These are phyloP conservation scores for Latrodectus geometricus DNA, from an alignment of 1,140 invertebrate genomes.

Conservation along the genomic window DNA sequence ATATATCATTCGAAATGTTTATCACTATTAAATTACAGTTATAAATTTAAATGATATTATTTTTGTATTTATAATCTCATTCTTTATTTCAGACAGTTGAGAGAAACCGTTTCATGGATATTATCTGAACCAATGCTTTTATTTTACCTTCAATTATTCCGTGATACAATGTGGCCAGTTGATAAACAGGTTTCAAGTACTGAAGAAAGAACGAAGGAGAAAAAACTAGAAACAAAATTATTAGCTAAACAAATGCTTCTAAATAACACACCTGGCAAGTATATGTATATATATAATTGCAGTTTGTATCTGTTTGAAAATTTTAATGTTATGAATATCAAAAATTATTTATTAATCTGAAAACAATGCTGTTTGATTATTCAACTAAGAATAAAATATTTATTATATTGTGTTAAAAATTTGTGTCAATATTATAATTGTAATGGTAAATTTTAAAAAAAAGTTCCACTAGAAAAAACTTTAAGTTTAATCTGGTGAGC, in stretches of 20 bases:
- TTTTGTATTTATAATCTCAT: background rate
- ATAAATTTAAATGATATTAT: too few species aligned
- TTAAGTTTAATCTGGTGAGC: too few species aligned
- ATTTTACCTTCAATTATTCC: conserved; percentile 84
- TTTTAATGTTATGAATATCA: too few species aligned
- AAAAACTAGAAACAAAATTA: conserved; percentile 75
- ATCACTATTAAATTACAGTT: too few species aligned
- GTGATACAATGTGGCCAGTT: conserved; percentile 89
- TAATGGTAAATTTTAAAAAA: too few species aligned
- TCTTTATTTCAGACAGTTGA: conserved; percentile 78
- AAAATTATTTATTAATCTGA: background rate
- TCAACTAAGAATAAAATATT: background rate
- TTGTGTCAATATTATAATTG: too few species aligned
- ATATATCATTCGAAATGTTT: too few species aligned
- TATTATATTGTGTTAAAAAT: too few species aligned
- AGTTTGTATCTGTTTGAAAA: background rate
- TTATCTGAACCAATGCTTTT: conserved; percentile 91
- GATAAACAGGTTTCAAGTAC: conserved; percentile 76
- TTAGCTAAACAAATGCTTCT: conserved; percentile 69
- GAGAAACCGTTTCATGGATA: conserved; percentile 86
- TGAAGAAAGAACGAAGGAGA: conserved; percentile 67
- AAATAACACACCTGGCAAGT: conserved; percentile 68
- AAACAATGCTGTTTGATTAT: conserved; percentile 18
- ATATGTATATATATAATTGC: background rate
- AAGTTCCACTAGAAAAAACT: too few species aligned